These are phyloP conservation scores for Heliopora coerulea DNA, from an alignment of 92 coral and sea anemone species.

Conservation along the genomic window DNA sequence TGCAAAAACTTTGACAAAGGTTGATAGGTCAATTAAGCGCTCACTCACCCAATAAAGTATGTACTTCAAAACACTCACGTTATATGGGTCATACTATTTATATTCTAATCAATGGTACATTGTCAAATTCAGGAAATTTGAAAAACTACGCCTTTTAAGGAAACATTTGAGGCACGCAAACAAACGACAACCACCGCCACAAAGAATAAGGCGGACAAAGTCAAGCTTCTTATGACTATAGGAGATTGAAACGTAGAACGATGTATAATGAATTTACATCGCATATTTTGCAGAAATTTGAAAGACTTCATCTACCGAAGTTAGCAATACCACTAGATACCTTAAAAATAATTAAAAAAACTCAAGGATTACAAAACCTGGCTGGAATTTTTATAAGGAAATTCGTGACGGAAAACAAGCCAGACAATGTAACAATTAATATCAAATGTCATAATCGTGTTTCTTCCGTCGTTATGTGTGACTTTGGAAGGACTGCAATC, in stretches of 20 bases:
- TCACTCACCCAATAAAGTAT: slow-evolving; percentile 10
- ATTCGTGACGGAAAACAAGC: no score
- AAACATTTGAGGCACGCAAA: slow-evolving; percentile 26
- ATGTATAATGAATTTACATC: slow-evolving; percentile 18
- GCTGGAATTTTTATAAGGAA: no score
- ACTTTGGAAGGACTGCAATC: no score
- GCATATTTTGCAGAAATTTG: no score
- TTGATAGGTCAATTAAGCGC: background rate
- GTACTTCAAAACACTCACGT: background rate
- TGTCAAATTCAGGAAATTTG: slow-evolving; percentile 20
- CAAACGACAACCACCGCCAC: slow-evolving; percentile 9
- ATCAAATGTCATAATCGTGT: background rate
- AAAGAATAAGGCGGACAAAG: slow-evolving; percentile 1
- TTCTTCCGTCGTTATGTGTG: no score
- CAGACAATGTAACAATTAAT: background rate
- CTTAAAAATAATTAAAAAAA: no score
- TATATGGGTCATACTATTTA: background rate
- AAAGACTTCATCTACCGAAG: no score
- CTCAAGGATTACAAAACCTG: no score
- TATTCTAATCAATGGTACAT: background rate
- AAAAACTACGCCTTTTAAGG: slow-evolving; percentile 1
- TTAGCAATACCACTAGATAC: no score
- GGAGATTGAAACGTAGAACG: background rate
- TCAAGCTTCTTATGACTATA: slow-evolving; percentile 2
- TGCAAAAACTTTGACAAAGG: background rate